Base-by-base conservation (phyloP, 2,888 invertebrate species). In the Ischnus inquisitorius region DNA sequence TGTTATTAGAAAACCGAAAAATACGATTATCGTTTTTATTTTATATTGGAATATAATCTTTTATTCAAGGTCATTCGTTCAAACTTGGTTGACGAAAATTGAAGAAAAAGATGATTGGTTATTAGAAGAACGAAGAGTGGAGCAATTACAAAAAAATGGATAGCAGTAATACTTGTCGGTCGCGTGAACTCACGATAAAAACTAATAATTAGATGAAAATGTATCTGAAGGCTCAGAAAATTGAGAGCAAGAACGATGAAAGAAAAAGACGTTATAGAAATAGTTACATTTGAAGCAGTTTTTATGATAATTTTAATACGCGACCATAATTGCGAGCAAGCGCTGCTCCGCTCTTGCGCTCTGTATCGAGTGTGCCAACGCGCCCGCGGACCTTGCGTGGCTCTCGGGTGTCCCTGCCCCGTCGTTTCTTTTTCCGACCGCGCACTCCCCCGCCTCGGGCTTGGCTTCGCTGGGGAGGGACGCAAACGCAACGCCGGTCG, bases 401-500 rank as follows among this genome's bases (percentile, higher is more conserved):
- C 69, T 77, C 77, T 60, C 72, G 28, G 34, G 34, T 64, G 72
- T 54, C 62, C 60, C 16, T 57, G 25, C 25, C 62, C 28, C 74
- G 43, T 51, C 19, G 67, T 46, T 41, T 19, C n/a, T n/a, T 34
- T 43, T 57, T 25, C 41, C 6, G 14, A 16, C 28, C 22, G 68
- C 60, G 28, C 25, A 41, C 69, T 65, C 54, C 64, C 68, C 65
- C 69, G 83, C 34, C 34, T 28, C 60, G 60, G 28, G 25, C 28
- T 60, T 28, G 51, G 25, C 51, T 62, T 41, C 54, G 41, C 43
- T 46, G 46, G 62, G 46, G 68, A 78, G 68, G 78, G 68, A 60
- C 46, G 62, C 72, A 68, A 60, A 82, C 77, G 41, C 60, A 75
- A 72, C 34, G 64, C 28, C 34, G 64, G 43, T 6, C 65, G 75